Evolutionary conservation across 2,888 invertebrate species (phyloP).

Genomic region (Epirrhoe tristata): DNA sequence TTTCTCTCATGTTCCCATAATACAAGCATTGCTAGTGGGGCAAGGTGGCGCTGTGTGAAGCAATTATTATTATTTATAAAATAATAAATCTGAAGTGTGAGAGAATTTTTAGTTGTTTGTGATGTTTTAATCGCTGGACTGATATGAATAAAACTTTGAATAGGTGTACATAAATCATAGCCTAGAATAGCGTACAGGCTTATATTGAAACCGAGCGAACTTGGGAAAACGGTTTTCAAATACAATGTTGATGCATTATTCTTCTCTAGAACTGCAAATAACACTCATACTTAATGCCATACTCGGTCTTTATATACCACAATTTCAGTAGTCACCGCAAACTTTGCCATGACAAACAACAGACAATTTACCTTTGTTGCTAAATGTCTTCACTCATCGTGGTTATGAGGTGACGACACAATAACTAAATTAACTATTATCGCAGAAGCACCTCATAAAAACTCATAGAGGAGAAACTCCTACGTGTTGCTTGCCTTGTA

Average conservation of each 20-base stretch:
- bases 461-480: conserved; percentile 16
- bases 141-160: too few species aligned
- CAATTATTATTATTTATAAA: too few species aligned
- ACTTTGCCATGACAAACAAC: conserved; percentile 8
- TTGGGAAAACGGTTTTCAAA: conserved; percentile 12
- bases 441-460: background rate
- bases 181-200: too few species aligned
- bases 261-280: background rate
- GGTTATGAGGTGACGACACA: conserved; percentile 18
- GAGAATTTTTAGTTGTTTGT: too few species aligned
- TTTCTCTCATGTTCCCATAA: too few species aligned
- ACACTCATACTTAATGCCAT: conserved; percentile 1
- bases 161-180: too few species aligned
- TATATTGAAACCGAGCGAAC: background rate
- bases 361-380: conserved; percentile 25
- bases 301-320: conserved; percentile 8
- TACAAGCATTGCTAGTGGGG: too few species aligned
- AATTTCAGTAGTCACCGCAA: conserved; percentile 12
- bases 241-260: conserved; percentile 4
- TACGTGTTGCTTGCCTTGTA: background rate
- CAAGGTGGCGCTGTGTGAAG: too few species aligned
- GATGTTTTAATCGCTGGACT: too few species aligned
- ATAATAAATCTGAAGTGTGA: too few species aligned
- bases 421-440: conserved; percentile 4
- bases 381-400: conserved; percentile 22